Base-by-base conservation (phyloP, 2,113 vertebrate species). In the Tragelaphus scriptus region DNA sequence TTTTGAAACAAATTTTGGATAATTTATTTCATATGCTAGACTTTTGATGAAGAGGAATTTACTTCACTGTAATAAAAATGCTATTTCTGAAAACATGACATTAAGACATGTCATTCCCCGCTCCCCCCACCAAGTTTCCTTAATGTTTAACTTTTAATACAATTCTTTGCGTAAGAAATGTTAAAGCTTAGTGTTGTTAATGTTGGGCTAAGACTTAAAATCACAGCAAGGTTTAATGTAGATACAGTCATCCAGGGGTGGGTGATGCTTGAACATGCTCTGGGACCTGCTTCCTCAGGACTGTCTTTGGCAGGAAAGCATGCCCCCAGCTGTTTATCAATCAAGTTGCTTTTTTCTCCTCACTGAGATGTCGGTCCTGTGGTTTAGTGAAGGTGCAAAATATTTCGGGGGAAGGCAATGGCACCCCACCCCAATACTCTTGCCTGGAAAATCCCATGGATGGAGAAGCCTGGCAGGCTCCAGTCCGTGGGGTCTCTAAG, bases 1-100 rank as follows among this genome's bases (percentile, higher is more conserved):
- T 75, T 95, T 87, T 90, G 59, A 90, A 90, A 75, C 81, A 92
- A n/a, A 90, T 63, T 40, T 16, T 75, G 71, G 59, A 75, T 90
- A 93, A 30, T 92, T 92, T 94, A 58, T 95, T 68, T 95, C 71
- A 95, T 68, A 25, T 93, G 36, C 25, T 80, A 14, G 65, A 85
- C 7, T 96, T 81, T 93, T 71, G 51, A 63, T 95, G 55, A 91
- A 81, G 47, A 30, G 36, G 25, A 17, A 81, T 88, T 88, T 79
- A 84, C 13, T 58, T 86, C 23, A 40, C 58, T 75, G 68, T 13
- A 84, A 71, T 85, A 84, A 89, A 85, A 23, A 28, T 90, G 59
- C 40, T 92, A 14, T 86, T 88, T 91, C 49, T 88, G 30, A 88
- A 95, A 94, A 88, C 2, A 4, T 91, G 75, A 68, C 47, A 28